Base-by-base conservation (phyloP, 2,113 vertebrate genomes). In the Pholis gunnellus region DNA sequence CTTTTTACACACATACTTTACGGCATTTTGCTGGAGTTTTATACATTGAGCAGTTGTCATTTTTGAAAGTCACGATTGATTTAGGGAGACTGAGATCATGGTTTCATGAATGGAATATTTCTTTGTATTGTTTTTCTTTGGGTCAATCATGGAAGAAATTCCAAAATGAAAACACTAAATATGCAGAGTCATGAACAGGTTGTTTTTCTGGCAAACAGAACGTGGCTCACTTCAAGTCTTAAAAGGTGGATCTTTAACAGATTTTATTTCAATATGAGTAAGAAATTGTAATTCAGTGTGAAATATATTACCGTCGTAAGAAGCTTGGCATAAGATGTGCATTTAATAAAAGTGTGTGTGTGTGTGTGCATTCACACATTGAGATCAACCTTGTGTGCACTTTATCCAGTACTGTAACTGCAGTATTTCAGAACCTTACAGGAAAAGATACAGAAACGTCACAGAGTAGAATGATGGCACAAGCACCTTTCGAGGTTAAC, bases 21-120 rank as follows among this genome's bases (percentile, higher is more conserved):
- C 52, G 84, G 86, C 15, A 78, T 89, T 90, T 92, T 87, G 27
- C 80, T 71, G 87, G 83, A 87, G 48, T 89, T 92, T 89, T 40
- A 57, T 63, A 9, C 15, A 44, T 36, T 29, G 9, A 56, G 38
- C 10, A 61, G 4, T 20, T 18, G 15, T 14, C 6, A 1, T 38
- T 7, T 50, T 46, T 48, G 3, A 61, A 61, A 75, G 13, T 63
- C 11, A 10, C 25, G 6, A 46, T 7, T 44, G 11, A 56, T 54
- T 15, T 22, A 34, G 25, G 5, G 8, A 75, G 48, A 31, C 63
- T 77, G 46, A 34, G 40, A 25, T 27, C 1, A 71, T 14, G 3
- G 29, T 71, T 72, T 78, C 40, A 29, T 78, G 56, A 70, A 81
- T 72, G 75, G 80, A 82, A 78, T 79, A 65, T 84, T 90, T 76